Evolutionary conservation across 2,113 vertebrate genomes (phyloP).

Genomic region (Oxyura jamaicensis): DNA sequence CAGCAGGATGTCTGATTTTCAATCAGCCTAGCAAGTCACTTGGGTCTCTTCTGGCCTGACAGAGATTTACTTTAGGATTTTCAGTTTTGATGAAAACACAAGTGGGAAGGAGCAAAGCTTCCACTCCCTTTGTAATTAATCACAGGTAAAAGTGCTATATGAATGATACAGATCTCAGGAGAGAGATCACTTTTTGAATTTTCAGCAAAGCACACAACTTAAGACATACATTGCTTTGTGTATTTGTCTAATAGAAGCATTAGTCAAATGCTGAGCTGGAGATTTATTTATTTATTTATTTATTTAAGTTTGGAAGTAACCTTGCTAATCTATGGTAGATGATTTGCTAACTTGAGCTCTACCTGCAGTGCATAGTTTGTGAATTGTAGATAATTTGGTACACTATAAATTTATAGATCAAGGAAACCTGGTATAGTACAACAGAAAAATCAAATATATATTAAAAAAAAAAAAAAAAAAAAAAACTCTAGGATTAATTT

Average conservation of each 20-base stretch:
- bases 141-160: conserved; percentile 20
- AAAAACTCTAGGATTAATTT: not conserved
- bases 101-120: conserved; percentile 25
- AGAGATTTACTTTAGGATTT: conserved; percentile 53
- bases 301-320: not conserved
- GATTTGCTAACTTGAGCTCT: not conserved
- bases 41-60: not conserved
- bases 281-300: not conserved
- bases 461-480: not conserved
- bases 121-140: conserved; percentile 44
- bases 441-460: not conserved
- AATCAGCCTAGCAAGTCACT: conserved; percentile 27
- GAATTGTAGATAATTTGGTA: not conserved
- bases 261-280: not conserved
- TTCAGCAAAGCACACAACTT: not conserved
- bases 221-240: not conserved
- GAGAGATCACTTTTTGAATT: not conserved
- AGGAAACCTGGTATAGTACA: not conserved
- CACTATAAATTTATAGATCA: not conserved
- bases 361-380: not conserved
- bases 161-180: not conserved
- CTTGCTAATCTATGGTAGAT: not conserved
- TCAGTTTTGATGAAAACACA: conserved; percentile 35
- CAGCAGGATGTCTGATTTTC: not conserved
- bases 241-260: conserved; percentile 2